A percentile compares a stretch with the other conserved stretches of the same genome.
These are phyloP conservation scores for Drosophila silvestris DNA, from an alignment of 2,888 invertebrate genomes.

Conservation along the genomic window DNA sequence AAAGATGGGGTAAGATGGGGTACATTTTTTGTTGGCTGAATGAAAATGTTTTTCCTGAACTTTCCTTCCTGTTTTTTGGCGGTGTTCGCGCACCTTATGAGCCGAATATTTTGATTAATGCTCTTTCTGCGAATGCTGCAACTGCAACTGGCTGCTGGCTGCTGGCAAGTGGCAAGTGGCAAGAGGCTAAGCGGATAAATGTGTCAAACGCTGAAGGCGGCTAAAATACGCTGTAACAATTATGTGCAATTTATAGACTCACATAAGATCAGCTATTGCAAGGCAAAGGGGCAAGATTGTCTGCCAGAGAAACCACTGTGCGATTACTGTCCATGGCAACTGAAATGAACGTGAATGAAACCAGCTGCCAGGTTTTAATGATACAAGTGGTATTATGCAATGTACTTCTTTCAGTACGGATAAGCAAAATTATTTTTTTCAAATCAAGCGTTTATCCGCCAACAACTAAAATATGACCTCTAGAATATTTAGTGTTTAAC, in stretches of 20 bases:
- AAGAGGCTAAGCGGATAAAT: constrained; percentile 43
- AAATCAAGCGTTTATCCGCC: not conserved
- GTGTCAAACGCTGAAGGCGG: constrained; percentile 49
- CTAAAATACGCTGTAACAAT: constrained; percentile 44
- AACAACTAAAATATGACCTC: not conserved
- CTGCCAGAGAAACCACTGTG: not conserved
- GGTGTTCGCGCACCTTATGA: constrained; percentile 62
- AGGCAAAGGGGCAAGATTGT: not conserved
- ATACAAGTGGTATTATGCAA: not conserved
- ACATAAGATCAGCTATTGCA: constrained; percentile 9
- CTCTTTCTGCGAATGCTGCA: constrained; percentile 36
- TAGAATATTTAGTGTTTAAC: not conserved
- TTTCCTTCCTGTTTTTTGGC: constrained; percentile 16
- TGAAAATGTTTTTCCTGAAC: constrained; percentile 52
- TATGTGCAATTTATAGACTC: constrained; percentile 51
- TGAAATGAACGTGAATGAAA: not conserved
- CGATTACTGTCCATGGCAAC: not conserved
- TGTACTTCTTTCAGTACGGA: not conserved
- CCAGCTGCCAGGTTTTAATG: not conserved
- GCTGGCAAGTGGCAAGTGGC: constrained; percentile 29
- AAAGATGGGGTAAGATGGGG: constrained; percentile 6
- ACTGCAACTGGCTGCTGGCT: not conserved
- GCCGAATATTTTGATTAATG: constrained; percentile 74
- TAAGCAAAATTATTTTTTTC: not conserved
- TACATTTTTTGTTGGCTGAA: constrained; percentile 44